Percentiles rank a stretch among this genome's conserved stretches.
phyloP scores from a whole-genome alignment of 2,888 invertebrate species.

The Sisyra terminalis region DNA sequence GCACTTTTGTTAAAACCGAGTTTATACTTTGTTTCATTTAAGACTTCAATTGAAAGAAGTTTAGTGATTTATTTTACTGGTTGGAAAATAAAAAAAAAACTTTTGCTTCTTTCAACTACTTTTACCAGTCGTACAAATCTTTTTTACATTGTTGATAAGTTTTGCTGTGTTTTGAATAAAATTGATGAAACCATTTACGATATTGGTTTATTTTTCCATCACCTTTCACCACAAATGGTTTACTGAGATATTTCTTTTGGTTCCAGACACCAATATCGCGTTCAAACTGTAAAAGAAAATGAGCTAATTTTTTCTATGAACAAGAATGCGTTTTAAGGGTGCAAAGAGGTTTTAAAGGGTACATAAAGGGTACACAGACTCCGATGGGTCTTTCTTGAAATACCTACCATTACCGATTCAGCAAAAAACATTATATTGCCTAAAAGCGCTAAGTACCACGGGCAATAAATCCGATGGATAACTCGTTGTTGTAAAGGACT shows the following conservation, averaged over 20 bases:
- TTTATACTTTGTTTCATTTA: too few species aligned
- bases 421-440: constrained; percentile 47
- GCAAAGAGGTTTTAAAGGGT: too few species aligned
- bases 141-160: too few species aligned
- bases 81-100: too few species aligned
- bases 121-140: background rate
- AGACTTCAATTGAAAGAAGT: too few species aligned
- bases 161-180: constrained; percentile 57
- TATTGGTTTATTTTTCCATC: constrained; percentile 58
- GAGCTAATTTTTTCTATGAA: background rate
- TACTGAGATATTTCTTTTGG: constrained; percentile 54
- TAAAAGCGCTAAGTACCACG: constrained; percentile 38
- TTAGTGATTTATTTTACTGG: too few species aligned
- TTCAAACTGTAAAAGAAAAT: constrained; percentile 42
- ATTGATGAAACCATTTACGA: constrained; percentile 70
- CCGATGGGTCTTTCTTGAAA: too few species aligned
- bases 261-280: constrained; percentile 80
- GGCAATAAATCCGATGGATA: constrained; percentile 59
- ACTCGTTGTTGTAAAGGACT: constrained; percentile 61
- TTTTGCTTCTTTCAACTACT: too few species aligned
- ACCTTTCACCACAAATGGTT: constrained; percentile 55
- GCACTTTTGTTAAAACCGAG: too few species aligned
- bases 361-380: too few species aligned
- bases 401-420: constrained; percentile 56
- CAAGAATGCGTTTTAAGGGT: background rate